phyloP scores from a whole-genome alignment of 1,140 invertebrate species.

The Pachypsylla venusta region DNA sequence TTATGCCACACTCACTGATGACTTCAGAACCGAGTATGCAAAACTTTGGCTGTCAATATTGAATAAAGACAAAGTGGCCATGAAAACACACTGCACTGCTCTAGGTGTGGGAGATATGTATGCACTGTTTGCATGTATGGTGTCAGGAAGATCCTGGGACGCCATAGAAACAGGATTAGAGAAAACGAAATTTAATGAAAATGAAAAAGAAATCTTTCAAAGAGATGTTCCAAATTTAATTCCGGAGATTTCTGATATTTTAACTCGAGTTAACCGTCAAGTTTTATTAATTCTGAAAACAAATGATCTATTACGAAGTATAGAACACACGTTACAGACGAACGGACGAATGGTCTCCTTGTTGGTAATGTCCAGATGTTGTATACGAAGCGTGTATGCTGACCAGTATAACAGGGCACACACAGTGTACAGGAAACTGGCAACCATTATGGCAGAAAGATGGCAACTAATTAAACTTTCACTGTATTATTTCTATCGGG shows the following conservation, averaged over 20 bases:
- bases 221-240: slow-evolving; percentile 44
- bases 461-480: slow-evolving; percentile 6
- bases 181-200: slow-evolving; percentile 46
- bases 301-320: slow-evolving; percentile 87
- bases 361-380: neutral
- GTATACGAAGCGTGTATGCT: neutral
- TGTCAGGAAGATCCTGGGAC: slow-evolving; percentile 86
- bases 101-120: slow-evolving; percentile 79
- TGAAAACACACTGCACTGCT: slow-evolving; percentile 55
- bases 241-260: slow-evolving; percentile 49
- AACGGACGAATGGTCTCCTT: slow-evolving; percentile 36
- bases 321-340: slow-evolving; percentile 67
- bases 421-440: neutral
- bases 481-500: neutral
- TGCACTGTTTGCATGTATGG: slow-evolving; percentile 85
- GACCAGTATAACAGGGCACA: neutral
- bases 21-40: slow-evolving; percentile 82
- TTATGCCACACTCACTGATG: slow-evolving; percentile 74
- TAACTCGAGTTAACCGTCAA: slow-evolving; percentile 59
- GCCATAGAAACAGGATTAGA: slow-evolving; percentile 68
- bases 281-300: slow-evolving; percentile 95
- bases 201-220: slow-evolving; percentile 53
- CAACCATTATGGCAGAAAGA: neutral
- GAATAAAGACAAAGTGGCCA: slow-evolving; percentile 58
- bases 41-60: slow-evolving; percentile 89